Percentiles rank a stretch among this genome's conserved stretches.
Conservation (phyloP, 2,113 vertebrate species). For the Camelus dromedarius region DNA sequence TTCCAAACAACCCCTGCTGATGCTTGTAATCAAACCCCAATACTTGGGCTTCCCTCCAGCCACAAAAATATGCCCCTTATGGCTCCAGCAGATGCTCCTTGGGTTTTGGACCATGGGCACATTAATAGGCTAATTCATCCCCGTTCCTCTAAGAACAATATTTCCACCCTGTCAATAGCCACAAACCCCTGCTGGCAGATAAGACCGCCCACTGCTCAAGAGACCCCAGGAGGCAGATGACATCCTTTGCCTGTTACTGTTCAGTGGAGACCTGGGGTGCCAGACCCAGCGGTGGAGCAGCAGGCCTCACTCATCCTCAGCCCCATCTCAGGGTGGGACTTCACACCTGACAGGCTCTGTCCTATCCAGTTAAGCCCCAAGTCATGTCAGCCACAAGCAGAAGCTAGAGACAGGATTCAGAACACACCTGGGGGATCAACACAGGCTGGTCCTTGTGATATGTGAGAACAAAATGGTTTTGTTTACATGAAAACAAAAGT, state of each 20-base stretch:
- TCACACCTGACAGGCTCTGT: accelerated
- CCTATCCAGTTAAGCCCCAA: not conserved
- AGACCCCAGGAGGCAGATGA: not conserved
- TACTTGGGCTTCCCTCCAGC: not conserved
- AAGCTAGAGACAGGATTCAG: not conserved
- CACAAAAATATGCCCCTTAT: not conserved
- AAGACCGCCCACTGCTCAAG: not conserved
- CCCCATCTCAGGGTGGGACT: not conserved
- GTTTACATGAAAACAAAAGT: not conserved
- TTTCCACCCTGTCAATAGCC: not conserved
- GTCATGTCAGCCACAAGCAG: not conserved
- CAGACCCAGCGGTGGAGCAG: not conserved
- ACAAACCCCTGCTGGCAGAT: not conserved
- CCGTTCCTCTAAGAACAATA: not conserved
- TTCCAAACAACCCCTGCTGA: not conserved
- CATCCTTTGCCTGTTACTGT: not conserved
- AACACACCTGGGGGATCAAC: too few species aligned
- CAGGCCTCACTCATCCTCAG: accelerated
- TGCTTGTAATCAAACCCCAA: not conserved
- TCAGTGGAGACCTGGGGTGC: not conserved
- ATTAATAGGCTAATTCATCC: not conserved
- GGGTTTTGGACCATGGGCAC: not conserved
- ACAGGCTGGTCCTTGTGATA: accelerated
- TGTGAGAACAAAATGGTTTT: not conserved
- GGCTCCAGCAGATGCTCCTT: not conserved